Conservation (phyloP, 1,140 invertebrate species). For the Anastrepha ludens region DNA sequence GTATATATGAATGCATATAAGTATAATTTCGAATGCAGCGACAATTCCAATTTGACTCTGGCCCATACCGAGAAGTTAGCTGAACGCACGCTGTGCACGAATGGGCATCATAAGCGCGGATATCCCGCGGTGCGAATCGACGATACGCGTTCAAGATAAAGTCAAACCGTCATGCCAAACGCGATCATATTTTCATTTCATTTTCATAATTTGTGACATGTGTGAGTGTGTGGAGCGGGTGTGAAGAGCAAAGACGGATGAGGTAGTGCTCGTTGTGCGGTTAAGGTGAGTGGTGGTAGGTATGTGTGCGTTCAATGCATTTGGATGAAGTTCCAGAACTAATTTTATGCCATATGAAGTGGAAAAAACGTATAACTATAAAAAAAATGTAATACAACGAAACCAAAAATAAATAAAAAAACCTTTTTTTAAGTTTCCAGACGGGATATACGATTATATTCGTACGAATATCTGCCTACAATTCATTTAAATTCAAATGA, state of each 20-base stretch:
- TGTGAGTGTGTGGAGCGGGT: conserved; percentile 15
- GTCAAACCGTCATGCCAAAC: conserved; percentile 54
- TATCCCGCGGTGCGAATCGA: conserved; percentile 50
- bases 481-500: conserved; percentile 45
- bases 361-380: neutral
- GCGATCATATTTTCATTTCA: conserved; percentile 54
- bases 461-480: conserved; percentile 27
- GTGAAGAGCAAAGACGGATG: neutral
- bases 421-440: neutral
- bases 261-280: neutral
- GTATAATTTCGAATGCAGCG: neutral
- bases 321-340: conserved; percentile 1
- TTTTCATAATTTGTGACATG: conserved; percentile 53
- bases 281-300: neutral
- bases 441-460: conserved; percentile 32
- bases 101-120: conserved; percentile 52
- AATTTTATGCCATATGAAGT: conserved; percentile 28
- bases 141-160: conserved; percentile 53
- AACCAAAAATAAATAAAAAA: conserved; percentile 33
- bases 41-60: conserved; percentile 34
- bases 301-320: neutral
- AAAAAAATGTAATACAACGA: neutral
- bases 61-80: neutral
- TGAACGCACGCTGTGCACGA: conserved; percentile 48
- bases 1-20: neutral